These are phyloP conservation scores for Bruchidius siliquastri DNA, from an alignment of 2,888 invertebrate genomes.

Conservation along the genomic window DNA sequence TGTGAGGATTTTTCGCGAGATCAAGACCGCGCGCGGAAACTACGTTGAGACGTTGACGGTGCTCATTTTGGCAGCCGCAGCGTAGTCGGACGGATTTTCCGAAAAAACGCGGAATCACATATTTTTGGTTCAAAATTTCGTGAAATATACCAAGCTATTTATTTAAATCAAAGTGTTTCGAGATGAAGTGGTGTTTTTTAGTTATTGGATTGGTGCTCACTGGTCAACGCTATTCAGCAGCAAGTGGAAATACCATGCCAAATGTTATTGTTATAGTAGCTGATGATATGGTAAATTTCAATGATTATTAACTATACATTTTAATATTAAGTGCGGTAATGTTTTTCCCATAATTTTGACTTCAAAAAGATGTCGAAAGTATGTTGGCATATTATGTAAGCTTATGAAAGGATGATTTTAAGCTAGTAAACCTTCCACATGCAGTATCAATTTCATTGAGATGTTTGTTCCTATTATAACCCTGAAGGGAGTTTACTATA, in stretches of 20 bases:
- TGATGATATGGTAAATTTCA: constrained; percentile 69
- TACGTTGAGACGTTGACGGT: not conserved
- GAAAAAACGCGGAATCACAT: not conserved
- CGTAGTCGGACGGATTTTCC: not conserved
- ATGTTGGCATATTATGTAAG: too few relatives aligned
- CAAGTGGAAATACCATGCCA: constrained; percentile 42
- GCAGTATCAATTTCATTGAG: too few relatives aligned
- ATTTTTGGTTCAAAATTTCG: not conserved
- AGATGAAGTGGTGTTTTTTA: not conserved
- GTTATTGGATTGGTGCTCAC: not conserved
- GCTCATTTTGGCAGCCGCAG: not conserved
- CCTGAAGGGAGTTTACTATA: too few relatives aligned
- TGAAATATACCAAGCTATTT: too few relatives aligned
- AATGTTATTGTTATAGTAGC: constrained; percentile 75
- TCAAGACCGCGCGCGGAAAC: not conserved
- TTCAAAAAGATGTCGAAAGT: too few relatives aligned
- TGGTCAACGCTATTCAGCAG: not conserved
- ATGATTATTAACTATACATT: constrained; percentile 6
- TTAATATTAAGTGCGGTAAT: constrained; percentile 1
- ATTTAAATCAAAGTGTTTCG: too few relatives aligned
- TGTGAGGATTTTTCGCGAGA: not conserved
- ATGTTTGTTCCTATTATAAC: too few relatives aligned
- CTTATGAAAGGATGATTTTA: too few relatives aligned
- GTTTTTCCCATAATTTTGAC: too few relatives aligned
- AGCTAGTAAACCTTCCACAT: too few relatives aligned